Conservation (phyloP, 2,113 vertebrate species). For the Forbesichthys agassizii region DNA sequence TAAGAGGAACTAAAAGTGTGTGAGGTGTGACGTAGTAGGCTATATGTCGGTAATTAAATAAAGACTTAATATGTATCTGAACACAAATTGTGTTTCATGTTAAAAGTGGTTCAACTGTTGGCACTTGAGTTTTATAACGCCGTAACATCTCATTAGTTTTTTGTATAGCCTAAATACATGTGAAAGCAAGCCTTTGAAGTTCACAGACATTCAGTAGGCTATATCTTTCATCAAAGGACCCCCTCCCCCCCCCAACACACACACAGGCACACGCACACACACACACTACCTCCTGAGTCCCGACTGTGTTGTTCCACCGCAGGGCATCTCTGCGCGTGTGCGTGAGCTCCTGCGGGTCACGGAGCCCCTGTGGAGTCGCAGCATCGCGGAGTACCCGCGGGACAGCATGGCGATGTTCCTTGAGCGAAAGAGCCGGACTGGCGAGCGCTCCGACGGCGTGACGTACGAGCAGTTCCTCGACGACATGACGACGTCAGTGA, state of each 20-base stretch:
- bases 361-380: conserved; percentile 79
- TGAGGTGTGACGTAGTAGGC: neutral
- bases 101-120: no score
- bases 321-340: conserved; percentile 81
- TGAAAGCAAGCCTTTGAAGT: no score
- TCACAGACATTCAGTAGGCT: no score
- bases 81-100: no score
- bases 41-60: neutral
- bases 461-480: conserved; percentile 77
- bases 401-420: conserved; percentile 83
- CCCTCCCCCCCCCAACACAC: neutral
- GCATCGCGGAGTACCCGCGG: conserved; percentile 78
- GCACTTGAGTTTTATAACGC: no score
- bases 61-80: no score
- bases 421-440: conserved; percentile 81
- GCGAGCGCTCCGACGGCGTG: conserved; percentile 76
- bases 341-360: conserved; percentile 79
- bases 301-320: conserved; percentile 34
- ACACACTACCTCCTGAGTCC: neutral
- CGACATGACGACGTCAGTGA: conserved; percentile 26
- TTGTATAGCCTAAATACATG: no score
- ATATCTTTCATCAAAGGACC: conserved; percentile 31
- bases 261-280: no score
- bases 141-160: no score
- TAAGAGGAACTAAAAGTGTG: neutral